Conservation (phyloP, 35 echinoderm and acorn worm species). For the Strongylocentrotus purpuratus region DNA sequence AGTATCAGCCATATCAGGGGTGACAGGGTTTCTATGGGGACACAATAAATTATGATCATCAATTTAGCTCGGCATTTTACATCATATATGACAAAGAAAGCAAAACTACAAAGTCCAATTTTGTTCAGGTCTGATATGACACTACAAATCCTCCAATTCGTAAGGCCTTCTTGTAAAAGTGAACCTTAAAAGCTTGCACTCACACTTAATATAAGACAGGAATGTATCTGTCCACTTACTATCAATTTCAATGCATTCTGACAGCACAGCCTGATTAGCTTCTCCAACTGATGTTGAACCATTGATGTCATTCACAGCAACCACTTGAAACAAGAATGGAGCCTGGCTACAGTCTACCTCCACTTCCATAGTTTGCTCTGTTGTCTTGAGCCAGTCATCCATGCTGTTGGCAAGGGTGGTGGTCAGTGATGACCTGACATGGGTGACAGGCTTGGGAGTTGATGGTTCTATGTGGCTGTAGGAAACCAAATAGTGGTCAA, state of each 20-base stretch:
- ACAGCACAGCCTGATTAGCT: background rate
- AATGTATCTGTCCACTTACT: too few species aligned
- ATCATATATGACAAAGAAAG: background rate
- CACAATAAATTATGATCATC: background rate
- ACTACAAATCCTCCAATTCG: too few species aligned
- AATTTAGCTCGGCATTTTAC: background rate
- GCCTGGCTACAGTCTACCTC: slow-evolving; percentile 40
- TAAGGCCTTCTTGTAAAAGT: too few species aligned
- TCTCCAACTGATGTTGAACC: background rate
- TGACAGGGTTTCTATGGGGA: background rate
- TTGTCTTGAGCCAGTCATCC: background rate
- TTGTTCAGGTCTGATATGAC: too few species aligned
- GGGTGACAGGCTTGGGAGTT: background rate
- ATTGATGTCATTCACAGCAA: background rate
- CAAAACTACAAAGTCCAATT: too few species aligned
- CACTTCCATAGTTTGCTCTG: background rate
- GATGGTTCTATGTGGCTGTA: background rate
- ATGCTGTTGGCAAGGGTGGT: slow-evolving; percentile 1
- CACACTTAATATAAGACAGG: too few species aligned
- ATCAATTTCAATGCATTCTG: background rate
- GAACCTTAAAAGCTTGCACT: too few species aligned
- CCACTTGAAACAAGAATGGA: background rate
- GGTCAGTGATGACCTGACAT: background rate
- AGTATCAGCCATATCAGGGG: slow-evolving; percentile 19
- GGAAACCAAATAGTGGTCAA: slow-evolving; percentile 20